Conservation (phyloP, 2,888 invertebrate genomes). For the Muscina levida region DNA sequence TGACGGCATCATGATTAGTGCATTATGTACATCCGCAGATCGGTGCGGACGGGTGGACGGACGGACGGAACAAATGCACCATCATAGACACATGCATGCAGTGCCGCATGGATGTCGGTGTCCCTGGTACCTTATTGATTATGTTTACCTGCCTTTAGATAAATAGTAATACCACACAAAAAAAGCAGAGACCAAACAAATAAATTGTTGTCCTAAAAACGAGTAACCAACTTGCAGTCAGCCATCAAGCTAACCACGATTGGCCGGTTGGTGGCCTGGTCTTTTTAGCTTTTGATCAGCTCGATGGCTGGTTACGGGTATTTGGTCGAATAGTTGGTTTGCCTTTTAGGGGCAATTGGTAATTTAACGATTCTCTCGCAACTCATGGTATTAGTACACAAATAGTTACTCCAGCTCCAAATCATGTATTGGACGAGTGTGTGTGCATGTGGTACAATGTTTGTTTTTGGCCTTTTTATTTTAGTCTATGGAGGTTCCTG, state of each 20-base stretch:
- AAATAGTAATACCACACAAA: slow-evolving; percentile 59
- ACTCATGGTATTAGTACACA: slow-evolving; percentile 9
- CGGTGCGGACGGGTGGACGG: slow-evolving; percentile 5
- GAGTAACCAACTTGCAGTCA: slow-evolving; percentile 41
- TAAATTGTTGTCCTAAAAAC: slow-evolving; percentile 60
- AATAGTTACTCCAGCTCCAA: not conserved
- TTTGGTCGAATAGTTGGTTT: slow-evolving; percentile 53
- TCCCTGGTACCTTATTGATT: slow-evolving; percentile 62
- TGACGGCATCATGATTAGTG: slow-evolving; percentile 27
- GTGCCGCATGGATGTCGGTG: slow-evolving; percentile 47
- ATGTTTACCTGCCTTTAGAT: slow-evolving; percentile 63
- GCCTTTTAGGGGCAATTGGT: slow-evolving; percentile 76
- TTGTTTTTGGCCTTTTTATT: slow-evolving; percentile 29
- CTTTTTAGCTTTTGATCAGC: slow-evolving; percentile 50
- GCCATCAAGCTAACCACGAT: slow-evolving; percentile 62
- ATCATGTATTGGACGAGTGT: not conserved
- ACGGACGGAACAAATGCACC: not conserved
- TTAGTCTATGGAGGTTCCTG: not conserved
- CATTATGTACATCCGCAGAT: slow-evolving; percentile 3
- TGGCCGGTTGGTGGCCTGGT: slow-evolving; percentile 53
- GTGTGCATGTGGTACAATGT: slow-evolving; percentile 10
- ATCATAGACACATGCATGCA: not conserved
- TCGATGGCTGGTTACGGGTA: slow-evolving; percentile 22
- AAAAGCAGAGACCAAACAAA: slow-evolving; percentile 52
- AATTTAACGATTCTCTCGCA: slow-evolving; percentile 66